Conservation (phyloP, 2,888 invertebrate species). For the Heliothis peltigera region DNA sequence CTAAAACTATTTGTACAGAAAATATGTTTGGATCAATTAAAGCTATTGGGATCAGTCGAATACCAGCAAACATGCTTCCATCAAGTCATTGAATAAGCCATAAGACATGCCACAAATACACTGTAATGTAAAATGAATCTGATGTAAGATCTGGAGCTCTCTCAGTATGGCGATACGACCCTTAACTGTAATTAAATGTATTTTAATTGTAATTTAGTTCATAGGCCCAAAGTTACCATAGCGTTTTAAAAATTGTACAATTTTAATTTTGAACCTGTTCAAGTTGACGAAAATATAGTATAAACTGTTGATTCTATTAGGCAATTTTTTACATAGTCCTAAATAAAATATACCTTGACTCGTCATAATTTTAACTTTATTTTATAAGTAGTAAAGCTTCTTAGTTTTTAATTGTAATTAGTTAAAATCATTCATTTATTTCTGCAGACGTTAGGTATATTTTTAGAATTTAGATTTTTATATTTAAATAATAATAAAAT, state of each 20-base stretch:
- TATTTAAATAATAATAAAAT: constrained; percentile 54
- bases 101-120: constrained; percentile 73
- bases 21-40: background rate
- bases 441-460: constrained; percentile 55
- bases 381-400: constrained; percentile 77
- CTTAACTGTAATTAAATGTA: constrained; percentile 59
- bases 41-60: constrained; percentile 23
- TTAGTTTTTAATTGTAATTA: constrained; percentile 68
- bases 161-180: constrained; percentile 58
- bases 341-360: constrained; percentile 66
- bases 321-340: constrained; percentile 55
- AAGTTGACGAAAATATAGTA: constrained; percentile 62
- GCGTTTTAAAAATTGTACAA: constrained; percentile 79
- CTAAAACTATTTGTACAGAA: background rate
- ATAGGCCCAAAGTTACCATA: constrained; percentile 85
- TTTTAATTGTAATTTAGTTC: constrained; percentile 73
- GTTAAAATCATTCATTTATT: constrained; percentile 60
- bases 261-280: constrained; percentile 67
- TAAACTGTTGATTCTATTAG: constrained; percentile 60
- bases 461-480: constrained; percentile 58
- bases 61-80: constrained; percentile 65
- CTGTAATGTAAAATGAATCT: constrained; percentile 47
- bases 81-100: constrained; percentile 67
- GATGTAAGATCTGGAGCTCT: constrained; percentile 63
- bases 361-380: constrained; percentile 72